A percentile compares a stretch with the other conserved stretches of the same genome.
These are phyloP conservation scores for Clostera curtula DNA, from an alignment of 2,888 invertebrate genomes.

Conservation along the genomic window DNA sequence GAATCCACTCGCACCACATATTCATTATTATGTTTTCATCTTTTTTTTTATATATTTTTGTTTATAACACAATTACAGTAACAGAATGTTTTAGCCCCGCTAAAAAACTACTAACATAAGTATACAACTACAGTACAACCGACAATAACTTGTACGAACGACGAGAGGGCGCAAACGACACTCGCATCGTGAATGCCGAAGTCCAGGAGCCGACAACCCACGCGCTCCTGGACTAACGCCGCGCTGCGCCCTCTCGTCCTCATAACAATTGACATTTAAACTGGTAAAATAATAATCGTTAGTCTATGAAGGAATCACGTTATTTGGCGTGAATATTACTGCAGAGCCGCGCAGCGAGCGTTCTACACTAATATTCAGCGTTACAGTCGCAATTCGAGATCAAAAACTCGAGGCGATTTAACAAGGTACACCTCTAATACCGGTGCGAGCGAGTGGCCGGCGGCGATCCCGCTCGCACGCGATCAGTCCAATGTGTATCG, in stretches of 20 bases:
- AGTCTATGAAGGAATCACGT: constrained; percentile 58
- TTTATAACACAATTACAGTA: constrained; percentile 57
- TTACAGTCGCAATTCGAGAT: constrained; percentile 56
- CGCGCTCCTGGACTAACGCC: not conserved
- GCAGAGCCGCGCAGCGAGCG: constrained; percentile 4
- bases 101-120: constrained; percentile 55
- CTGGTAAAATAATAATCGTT: constrained; percentile 56
- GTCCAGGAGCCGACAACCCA: not conserved
- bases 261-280: constrained; percentile 55
- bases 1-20: constrained; percentile 66
- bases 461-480: constrained; percentile 11
- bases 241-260: constrained; percentile 28
- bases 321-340: constrained; percentile 13
- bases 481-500: constrained; percentile 25
- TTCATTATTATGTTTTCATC: constrained; percentile 33
- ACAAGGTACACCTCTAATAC: constrained; percentile 24
- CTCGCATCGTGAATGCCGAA: constrained; percentile 1
- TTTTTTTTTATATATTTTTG: constrained; percentile 35
- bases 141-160: constrained; percentile 41
- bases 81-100: constrained; percentile 56
- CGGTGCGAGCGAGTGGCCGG: constrained; percentile 6
- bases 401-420: constrained; percentile 40
- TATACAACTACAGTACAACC: constrained; percentile 60
- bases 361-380: constrained; percentile 5
- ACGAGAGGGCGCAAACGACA: constrained; percentile 20